Evolutionary conservation across 2,888 invertebrate genomes (phyloP), one percentile per base, ranked within the genome.

Genomic region (Drosophila mayaguana): DNA sequence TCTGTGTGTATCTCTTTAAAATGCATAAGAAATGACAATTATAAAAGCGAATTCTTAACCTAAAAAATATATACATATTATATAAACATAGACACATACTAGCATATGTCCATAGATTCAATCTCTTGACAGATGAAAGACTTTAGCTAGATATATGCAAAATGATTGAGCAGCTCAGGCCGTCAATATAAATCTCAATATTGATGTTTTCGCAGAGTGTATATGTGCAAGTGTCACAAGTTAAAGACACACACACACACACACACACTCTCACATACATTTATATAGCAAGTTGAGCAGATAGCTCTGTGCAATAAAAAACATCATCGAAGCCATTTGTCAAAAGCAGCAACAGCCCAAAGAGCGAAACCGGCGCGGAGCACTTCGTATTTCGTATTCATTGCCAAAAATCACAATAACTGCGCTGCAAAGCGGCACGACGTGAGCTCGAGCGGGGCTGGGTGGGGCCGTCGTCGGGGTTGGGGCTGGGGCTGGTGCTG

Each of bases 321-420:
- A 84, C 88, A 88, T 88, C 87, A 87, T 86, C 86, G 87, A 82
- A 78, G 72, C 84, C 84, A 87, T 87, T 88, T 87, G 87, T 88
- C 87, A 86, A 88, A 81, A 84, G 81, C 80, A 81, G 67, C 71
- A 69, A 53, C 75, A 66, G 51, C 53, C 54, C 28, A 55, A 55
- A 20, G 5, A 20, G 9, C 12, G 36, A 36, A 16, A 22, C n/a
- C 56, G 40, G 34, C 57, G 69, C 48, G 48, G 59, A 67, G 69
- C 63, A 64, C 57, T 71, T 57, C 65, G 71, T 76, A 87, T 86
- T 86, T 87, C 77, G 82, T 87, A 86, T 86, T 86, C 86, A 86
- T 86, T 87, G 86, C 86, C 83, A 86, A 83, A 87, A 86, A 86
- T 86, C 86, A 87, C 83, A 85, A 87, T 81, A 84, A 80, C 81